Percentiles rank a stretch among this genome's conserved stretches.
Evolutionary conservation across 2,113 vertebrate genomes (phyloP).

Genomic region (Ivindomyrus marchei): DNA sequence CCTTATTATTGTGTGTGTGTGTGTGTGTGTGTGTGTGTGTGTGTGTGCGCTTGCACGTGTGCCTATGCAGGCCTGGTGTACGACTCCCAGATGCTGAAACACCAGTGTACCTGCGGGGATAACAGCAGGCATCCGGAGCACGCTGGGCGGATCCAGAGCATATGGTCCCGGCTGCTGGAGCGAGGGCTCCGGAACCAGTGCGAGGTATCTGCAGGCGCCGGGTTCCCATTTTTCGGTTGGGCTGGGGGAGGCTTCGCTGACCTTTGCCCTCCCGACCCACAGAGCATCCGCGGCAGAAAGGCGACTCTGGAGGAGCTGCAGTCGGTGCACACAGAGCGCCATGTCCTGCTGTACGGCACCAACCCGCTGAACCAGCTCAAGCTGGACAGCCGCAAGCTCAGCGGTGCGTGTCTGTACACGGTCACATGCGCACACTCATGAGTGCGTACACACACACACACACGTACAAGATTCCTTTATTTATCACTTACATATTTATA

Average conservation of each 20-base stretch:
- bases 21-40: neutral
- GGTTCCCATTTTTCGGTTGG: neutral
- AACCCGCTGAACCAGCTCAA: slow-evolving; percentile 85
- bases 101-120: slow-evolving; percentile 90
- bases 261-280: slow-evolving; percentile 35
- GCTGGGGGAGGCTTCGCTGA: neutral
- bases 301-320: slow-evolving; percentile 82
- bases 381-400: slow-evolving; percentile 85
- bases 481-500: neutral
- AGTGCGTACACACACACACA: neutral
- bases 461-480: neutral
- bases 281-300: slow-evolving; percentile 77
- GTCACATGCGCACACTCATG: neutral
- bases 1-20: neutral
- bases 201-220: slow-evolving; percentile 61
- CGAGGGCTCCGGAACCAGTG: slow-evolving; percentile 82
- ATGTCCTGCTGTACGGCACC: slow-evolving; percentile 70
- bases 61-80: slow-evolving; percentile 63
- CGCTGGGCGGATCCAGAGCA: slow-evolving; percentile 92
- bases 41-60: neutral
- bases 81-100: slow-evolving; percentile 90
- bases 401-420: slow-evolving; percentile 45
- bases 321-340: slow-evolving; percentile 73
- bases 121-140: slow-evolving; percentile 94
- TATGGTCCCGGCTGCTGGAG: slow-evolving; percentile 93